These are phyloP conservation scores for Bombus consobrinus DNA, from an alignment of 1,140 invertebrate species.

Conservation along the genomic window DNA sequence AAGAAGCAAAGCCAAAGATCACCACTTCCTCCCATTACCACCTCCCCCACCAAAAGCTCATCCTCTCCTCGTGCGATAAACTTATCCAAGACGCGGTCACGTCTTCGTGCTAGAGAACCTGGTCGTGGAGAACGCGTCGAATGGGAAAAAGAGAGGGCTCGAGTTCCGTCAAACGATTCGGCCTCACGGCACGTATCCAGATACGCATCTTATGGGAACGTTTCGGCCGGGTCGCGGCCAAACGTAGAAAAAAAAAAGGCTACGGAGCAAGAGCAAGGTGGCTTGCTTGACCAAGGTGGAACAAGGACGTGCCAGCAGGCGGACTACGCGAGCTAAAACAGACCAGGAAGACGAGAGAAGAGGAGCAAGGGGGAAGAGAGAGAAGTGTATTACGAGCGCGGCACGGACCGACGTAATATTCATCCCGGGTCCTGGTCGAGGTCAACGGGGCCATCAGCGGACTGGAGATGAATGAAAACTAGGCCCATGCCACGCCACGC, in stretches of 20 bases:
- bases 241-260: background rate
- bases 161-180: slow-evolving; percentile 75
- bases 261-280: slow-evolving; percentile 42
- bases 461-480: slow-evolving; percentile 79
- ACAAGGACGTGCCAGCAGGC: slow-evolving; percentile 29
- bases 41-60: background rate
- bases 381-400: slow-evolving; percentile 69
- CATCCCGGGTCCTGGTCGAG: slow-evolving; percentile 75
- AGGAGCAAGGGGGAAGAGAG: too few species aligned
- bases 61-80: background rate
- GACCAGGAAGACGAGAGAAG: background rate
- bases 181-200: slow-evolving; percentile 76
- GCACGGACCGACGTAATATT: slow-evolving; percentile 75
- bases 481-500: slow-evolving; percentile 60
- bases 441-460: slow-evolving; percentile 75
- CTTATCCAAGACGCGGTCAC: slow-evolving; percentile 27
- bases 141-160: slow-evolving; percentile 23
- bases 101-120: slow-evolving; percentile 13
- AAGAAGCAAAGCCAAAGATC: background rate
- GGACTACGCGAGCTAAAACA: background rate
- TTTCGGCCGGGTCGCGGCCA: slow-evolving; percentile 65
- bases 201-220: slow-evolving; percentile 77
- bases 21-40: background rate
- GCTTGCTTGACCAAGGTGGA: background rate
- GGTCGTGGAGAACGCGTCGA: slow-evolving; percentile 23